phyloP scores from a whole-genome alignment of 2,888 invertebrate genomes.

The Metopia argyrocephala region DNA sequence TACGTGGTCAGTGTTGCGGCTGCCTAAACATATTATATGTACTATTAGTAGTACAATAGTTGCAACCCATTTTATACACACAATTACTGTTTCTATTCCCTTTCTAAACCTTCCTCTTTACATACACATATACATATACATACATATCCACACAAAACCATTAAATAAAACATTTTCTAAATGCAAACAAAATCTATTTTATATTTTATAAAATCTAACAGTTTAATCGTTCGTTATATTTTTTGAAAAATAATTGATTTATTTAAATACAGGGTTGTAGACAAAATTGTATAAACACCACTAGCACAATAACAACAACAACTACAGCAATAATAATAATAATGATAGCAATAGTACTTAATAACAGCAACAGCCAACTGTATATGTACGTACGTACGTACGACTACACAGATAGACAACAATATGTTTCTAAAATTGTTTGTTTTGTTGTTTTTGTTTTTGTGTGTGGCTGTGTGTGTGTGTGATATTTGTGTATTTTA shows the following conservation, averaged over 20 bases:
- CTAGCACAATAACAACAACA: constrained; percentile 10
- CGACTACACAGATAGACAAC: no score
- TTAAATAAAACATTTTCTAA: background rate
- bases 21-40: no score
- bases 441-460: background rate
- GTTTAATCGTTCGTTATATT: constrained; percentile 53
- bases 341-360: constrained; percentile 9
- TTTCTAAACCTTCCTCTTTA: no score
- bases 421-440: constrained; percentile 7
- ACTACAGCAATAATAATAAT: background rate
- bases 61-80: constrained; percentile 8
- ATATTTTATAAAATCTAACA: constrained; percentile 37
- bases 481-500: background rate
- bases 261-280: constrained; percentile 60
- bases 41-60: constrained; percentile 21
- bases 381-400: no score
- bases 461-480: background rate
- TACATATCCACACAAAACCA: background rate
- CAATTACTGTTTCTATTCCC: background rate
- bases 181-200: constrained; percentile 17
- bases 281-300: constrained; percentile 34
- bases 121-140: background rate
- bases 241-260: constrained; percentile 63
- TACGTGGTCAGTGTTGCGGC: no score
- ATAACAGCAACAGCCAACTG: no score